A percentile compares a stretch with the other conserved stretches of the same genome.
Evolutionary conservation across 1,140 invertebrate species (phyloP).

Genomic region (Helicoverpa zea): DNA sequence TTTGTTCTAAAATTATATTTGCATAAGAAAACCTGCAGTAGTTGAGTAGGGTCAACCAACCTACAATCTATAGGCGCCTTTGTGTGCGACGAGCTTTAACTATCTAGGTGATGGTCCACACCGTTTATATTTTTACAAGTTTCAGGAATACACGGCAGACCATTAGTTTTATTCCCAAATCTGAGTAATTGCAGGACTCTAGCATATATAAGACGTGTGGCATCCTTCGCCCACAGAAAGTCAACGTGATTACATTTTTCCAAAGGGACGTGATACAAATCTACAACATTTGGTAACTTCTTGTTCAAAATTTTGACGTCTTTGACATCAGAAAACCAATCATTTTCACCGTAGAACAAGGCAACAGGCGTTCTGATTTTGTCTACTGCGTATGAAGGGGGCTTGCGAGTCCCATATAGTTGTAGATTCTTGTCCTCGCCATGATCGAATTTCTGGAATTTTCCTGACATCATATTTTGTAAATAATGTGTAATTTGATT

Average conservation of each 20-base stretch:
- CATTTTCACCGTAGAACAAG: constrained; percentile 88
- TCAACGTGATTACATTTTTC: constrained; percentile 85
- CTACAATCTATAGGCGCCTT: not conserved
- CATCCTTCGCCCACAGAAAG: constrained; percentile 84
- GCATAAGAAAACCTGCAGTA: no score
- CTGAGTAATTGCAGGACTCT: not conserved
- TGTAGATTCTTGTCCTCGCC: constrained; percentile 68
- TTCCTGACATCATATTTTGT: constrained; percentile 88
- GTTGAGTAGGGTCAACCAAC: not conserved
- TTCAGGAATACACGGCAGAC: no score
- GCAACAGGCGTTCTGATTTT: constrained; percentile 88
- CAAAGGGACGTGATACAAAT: constrained; percentile 68
- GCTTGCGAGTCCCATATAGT: constrained; percentile 60
- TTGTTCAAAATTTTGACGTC: constrained; percentile 74
- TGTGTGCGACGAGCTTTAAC: no score
- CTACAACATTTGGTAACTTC: constrained; percentile 77
- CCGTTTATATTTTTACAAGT: no score
- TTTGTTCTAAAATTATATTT: no score
- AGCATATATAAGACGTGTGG: constrained; percentile 63
- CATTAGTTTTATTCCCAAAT: not conserved
- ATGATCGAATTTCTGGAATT: constrained; percentile 89
- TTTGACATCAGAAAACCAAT: constrained; percentile 84
- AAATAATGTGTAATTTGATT: constrained; percentile 92
- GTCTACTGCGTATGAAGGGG: constrained; percentile 88
- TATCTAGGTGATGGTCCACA: no score